Evolutionary conservation across 2,113 vertebrate genomes (phyloP).

Genomic region (Bucco capensis): DNA sequence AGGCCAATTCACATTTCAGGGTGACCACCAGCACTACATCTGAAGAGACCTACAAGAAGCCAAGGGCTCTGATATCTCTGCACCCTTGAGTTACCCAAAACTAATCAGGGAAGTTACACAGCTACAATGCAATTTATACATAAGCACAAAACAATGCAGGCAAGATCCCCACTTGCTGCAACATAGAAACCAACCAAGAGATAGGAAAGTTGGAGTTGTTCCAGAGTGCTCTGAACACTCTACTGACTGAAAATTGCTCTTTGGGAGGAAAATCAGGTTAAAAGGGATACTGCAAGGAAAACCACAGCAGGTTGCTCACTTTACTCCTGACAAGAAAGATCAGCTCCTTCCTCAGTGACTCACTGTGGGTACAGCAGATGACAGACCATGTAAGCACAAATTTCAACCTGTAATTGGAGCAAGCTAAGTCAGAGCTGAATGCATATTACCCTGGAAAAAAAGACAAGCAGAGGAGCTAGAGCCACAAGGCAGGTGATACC

Average conservation of each 20-base stretch:
- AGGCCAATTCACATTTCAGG: background rate
- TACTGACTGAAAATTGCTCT: background rate
- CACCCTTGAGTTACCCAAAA: background rate
- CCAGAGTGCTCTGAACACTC: background rate
- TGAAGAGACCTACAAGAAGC: background rate
- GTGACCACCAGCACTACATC: background rate
- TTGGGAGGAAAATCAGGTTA: background rate
- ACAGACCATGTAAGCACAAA: background rate
- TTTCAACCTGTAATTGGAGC: background rate
- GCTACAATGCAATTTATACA: rapidly evolving
- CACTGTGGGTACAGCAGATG: background rate
- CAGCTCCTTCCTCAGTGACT: background rate
- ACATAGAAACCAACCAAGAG: background rate
- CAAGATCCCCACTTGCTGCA: background rate
- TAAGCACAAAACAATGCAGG: background rate
- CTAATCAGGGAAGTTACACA: background rate
- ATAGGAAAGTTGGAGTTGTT: rapidly evolving
- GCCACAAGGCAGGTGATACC: background rate
- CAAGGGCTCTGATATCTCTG: background rate
- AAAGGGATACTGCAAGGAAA: background rate
- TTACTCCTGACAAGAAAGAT: background rate
- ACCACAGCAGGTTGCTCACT: background rate
- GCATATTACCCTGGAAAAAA: background rate
- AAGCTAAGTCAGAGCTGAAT: background rate
- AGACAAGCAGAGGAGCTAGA: background rate